These are phyloP conservation scores for Zosterops pallidus DNA, from an alignment of 2,113 vertebrate species.

Conservation along the genomic window DNA sequence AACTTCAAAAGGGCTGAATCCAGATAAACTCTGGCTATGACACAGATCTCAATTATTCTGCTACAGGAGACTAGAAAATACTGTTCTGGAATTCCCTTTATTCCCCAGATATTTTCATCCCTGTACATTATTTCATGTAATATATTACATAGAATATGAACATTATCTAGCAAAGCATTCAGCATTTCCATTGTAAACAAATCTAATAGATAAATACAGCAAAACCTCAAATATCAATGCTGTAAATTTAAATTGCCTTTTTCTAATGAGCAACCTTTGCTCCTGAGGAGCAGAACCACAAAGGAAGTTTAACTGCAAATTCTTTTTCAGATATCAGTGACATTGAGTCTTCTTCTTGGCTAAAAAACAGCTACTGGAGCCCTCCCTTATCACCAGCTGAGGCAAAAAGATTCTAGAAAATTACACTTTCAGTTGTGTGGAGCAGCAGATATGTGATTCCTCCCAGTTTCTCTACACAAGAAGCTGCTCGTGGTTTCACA, in stretches of 20 bases:
- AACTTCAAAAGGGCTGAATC: background rate
- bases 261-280: background rate
- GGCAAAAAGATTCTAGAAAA: background rate
- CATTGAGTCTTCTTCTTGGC: background rate
- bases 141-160: background rate
- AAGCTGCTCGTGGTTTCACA: background rate
- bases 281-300: background rate
- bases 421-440: rapidly evolving
- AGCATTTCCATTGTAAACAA: background rate
- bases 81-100: background rate
- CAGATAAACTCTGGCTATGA: background rate
- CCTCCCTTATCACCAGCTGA: background rate
- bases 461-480: background rate
- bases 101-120: background rate
- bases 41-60: background rate
- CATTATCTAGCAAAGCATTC: background rate
- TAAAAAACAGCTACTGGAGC: background rate
- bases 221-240: background rate
- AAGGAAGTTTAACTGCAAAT: background rate
- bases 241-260: background rate
- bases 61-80: background rate
- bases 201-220: background rate
- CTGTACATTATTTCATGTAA: background rate
- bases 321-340: background rate
- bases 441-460: background rate